Evolutionary conservation across 2,888 invertebrate species (phyloP).

Genomic region (Actias luna): DNA sequence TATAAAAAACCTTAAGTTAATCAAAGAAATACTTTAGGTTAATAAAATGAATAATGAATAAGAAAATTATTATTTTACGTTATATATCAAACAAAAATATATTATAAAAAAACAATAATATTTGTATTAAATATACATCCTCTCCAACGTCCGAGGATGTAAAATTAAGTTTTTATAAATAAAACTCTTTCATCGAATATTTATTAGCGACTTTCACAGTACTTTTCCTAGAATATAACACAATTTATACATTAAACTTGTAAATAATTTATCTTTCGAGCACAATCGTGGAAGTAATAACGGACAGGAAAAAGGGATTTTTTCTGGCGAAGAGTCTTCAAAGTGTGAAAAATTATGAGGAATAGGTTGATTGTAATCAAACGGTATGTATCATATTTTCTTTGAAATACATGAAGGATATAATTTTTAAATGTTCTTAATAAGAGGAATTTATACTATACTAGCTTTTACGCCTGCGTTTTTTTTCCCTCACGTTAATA

Average conservation of each 20-base stretch:
- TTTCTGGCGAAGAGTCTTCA: conserved; percentile 26
- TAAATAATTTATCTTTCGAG: conserved; percentile 48
- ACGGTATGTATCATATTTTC: neutral
- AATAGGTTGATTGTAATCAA: neutral
- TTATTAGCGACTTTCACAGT: neutral
- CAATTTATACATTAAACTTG: conserved; percentile 55
- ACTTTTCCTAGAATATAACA: conserved; percentile 33
- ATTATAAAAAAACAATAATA: no score
- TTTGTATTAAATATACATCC: conserved; percentile 22
- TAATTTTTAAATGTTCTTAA: no score
- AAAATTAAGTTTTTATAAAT: neutral
- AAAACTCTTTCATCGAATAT: neutral
- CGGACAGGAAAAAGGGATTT: conserved; percentile 50
- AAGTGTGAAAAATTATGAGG: neutral
- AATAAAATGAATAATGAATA: no score
- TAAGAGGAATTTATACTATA: no score
- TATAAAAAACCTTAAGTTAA: conserved; percentile 25
- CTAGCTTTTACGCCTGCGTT: no score
- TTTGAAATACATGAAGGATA: neutral
- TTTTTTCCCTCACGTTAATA: no score
- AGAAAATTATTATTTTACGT: no score
- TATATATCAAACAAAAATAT: no score
- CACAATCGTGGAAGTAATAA: conserved; percentile 45
- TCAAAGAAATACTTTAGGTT: no score
- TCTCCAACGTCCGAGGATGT: neutral